Conservation (phyloP, 2,888 invertebrate species). For the Allygus modestus region DNA sequence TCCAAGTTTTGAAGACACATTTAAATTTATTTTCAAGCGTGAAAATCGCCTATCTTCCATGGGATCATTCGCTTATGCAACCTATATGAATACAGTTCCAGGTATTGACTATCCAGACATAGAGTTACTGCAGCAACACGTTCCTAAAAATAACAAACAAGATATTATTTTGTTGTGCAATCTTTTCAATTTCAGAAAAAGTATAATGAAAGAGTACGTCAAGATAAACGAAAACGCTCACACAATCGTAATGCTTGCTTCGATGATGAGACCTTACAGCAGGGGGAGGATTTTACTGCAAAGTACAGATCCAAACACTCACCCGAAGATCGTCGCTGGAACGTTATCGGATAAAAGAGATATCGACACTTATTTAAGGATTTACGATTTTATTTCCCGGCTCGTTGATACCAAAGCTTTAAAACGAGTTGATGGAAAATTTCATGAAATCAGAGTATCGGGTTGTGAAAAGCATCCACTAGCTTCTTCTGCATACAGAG, state of each 20-base stretch:
- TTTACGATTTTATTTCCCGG: conserved; percentile 68
- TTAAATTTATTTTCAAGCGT: conserved; percentile 73
- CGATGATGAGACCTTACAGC: conserved; percentile 71
- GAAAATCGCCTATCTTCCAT: conserved; percentile 73
- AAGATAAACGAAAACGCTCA: conserved; percentile 15
- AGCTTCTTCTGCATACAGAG: conserved; percentile 75
- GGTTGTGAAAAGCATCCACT: conserved; percentile 75
- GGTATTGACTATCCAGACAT: conserved; percentile 71
- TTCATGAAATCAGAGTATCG: conserved; percentile 77
- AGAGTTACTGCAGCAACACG: conserved; percentile 69
- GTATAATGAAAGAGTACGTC: background rate
- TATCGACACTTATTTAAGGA: conserved; percentile 67
- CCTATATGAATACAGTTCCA: conserved; percentile 73
- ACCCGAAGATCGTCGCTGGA: conserved; percentile 69
- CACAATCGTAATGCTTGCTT: conserved; percentile 67
- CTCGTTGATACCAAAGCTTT: conserved; percentile 70
- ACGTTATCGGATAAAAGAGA: conserved; percentile 67
- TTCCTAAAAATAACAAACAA: conserved; percentile 68
- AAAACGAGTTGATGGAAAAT: conserved; percentile 68
- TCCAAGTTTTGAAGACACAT: conserved; percentile 70
- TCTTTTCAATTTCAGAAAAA: background rate
- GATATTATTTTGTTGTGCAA: background rate
- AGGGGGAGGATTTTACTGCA: conserved; percentile 67
- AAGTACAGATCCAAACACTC: conserved; percentile 66
- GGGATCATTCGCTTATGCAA: conserved; percentile 75